These are phyloP conservation scores for Latheticus oryzae DNA, from an alignment of 2,888 invertebrate species.

Conservation along the genomic window DNA sequence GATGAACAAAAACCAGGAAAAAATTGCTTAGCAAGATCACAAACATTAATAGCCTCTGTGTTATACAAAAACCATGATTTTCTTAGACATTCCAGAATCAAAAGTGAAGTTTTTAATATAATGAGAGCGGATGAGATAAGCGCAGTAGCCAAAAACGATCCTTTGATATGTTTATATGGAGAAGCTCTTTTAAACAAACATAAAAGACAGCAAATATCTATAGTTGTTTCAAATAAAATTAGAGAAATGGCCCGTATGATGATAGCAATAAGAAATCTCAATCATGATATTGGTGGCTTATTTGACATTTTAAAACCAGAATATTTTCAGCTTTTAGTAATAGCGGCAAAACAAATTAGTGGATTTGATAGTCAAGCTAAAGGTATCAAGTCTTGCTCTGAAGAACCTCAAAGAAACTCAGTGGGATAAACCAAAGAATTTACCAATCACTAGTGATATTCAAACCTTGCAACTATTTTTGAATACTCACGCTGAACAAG, in stretches of 20 bases:
- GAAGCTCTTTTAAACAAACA: constrained; percentile 7
- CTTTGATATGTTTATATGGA: constrained; percentile 5
- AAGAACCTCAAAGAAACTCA: constrained; percentile 14
- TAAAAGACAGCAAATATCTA: constrained; percentile 5
- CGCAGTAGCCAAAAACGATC: background rate
- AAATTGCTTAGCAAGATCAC: constrained; percentile 1
- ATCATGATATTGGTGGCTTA: background rate
- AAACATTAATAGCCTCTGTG: constrained; percentile 1
- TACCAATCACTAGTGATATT: constrained; percentile 10
- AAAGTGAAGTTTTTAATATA: constrained; percentile 12
- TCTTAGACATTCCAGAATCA: background rate
- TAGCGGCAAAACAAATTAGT: constrained; percentile 2
- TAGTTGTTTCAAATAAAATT: background rate
- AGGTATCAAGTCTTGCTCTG: constrained; percentile 10
- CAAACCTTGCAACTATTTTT: constrained; percentile 3
- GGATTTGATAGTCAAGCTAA: background rate
- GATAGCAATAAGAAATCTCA: constrained; percentile 1
- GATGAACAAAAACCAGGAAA: constrained; percentile 1
- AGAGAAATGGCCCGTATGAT: too few species aligned
- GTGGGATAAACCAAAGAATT: constrained; percentile 10
- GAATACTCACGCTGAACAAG: background rate
- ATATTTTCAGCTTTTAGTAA: background rate
- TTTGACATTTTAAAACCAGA: too few species aligned
- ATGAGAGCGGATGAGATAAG: constrained; percentile 4
- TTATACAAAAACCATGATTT: constrained; percentile 2